phyloP scores from a whole-genome alignment of 2,888 invertebrate species.

The Perizoma affinitatum region DNA sequence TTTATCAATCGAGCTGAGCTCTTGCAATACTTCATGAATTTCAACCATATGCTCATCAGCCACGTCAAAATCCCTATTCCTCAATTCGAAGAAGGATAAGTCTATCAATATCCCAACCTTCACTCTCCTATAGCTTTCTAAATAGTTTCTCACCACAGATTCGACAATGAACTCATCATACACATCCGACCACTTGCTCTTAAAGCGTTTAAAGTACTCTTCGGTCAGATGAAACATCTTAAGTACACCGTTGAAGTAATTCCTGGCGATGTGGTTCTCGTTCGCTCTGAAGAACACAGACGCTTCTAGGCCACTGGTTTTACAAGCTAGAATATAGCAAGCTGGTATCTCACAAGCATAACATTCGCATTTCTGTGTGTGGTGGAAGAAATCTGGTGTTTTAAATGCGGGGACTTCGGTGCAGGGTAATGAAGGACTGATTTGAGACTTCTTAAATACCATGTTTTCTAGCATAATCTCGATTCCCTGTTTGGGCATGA shows the following conservation, averaged over 20 bases:
- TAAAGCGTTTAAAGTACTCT: slow-evolving; percentile 42
- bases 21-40: slow-evolving; percentile 60
- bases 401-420: slow-evolving; percentile 49
- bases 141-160: slow-evolving; percentile 37
- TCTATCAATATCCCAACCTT: slow-evolving; percentile 61
- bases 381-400: slow-evolving; percentile 56
- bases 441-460: slow-evolving; percentile 46
- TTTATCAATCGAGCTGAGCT: slow-evolving; percentile 33
- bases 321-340: slow-evolving; percentile 48
- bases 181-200: slow-evolving; percentile 31
- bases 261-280: slow-evolving; percentile 59
- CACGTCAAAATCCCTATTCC: slow-evolving; percentile 43
- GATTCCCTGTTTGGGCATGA: slow-evolving; percentile 50
- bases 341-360: slow-evolving; percentile 55
- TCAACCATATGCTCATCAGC: slow-evolving; percentile 59
- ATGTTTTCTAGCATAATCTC: slow-evolving; percentile 63
- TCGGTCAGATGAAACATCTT: slow-evolving; percentile 49
- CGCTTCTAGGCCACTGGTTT: slow-evolving; percentile 55
- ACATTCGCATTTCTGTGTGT: slow-evolving; percentile 53
- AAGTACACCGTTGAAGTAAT: slow-evolving; percentile 62
- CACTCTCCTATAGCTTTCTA: slow-evolving; percentile 44
- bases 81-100: slow-evolving; percentile 60
- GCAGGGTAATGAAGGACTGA: slow-evolving; percentile 53
- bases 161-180: slow-evolving; percentile 52
- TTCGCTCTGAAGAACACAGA: slow-evolving; percentile 60